These are phyloP conservation scores for Callyntrura guangdongensis DNA, from an alignment of 2,888 invertebrate genomes.

Conservation along the genomic window DNA sequence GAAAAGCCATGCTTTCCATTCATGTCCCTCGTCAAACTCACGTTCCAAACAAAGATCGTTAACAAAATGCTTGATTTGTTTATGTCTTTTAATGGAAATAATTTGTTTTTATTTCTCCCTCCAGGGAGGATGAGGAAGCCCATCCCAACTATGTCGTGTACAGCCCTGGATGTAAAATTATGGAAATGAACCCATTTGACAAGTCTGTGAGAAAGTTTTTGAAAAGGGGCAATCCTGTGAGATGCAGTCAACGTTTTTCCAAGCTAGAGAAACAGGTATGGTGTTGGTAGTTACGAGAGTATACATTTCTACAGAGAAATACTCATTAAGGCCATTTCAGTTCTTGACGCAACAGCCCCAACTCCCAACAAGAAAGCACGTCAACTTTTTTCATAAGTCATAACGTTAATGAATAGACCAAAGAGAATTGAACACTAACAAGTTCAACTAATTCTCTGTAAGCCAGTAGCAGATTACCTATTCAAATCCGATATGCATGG, in stretches of 20 bases:
- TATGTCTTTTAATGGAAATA: neutral
- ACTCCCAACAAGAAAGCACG: too few species aligned
- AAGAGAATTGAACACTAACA: neutral
- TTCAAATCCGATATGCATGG: too few species aligned
- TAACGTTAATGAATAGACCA: too few species aligned
- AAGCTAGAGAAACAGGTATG: constrained; percentile 62
- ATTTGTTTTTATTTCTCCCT: constrained; percentile 5
- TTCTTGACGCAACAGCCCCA: too few species aligned
- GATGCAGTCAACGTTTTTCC: constrained; percentile 68
- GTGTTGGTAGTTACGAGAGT: too few species aligned
- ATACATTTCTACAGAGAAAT: too few species aligned
- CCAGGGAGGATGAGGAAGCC: constrained; percentile 57
- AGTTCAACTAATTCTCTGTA: neutral
- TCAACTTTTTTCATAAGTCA: too few species aligned
- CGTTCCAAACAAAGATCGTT: neutral
- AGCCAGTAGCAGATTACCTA: neutral
- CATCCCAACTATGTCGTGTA: constrained; percentile 79
- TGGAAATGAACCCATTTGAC: constrained; percentile 83
- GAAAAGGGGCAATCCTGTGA: constrained; percentile 54
- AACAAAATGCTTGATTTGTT: neutral
- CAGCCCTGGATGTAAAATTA: constrained; percentile 79
- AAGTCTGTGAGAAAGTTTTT: constrained; percentile 77
- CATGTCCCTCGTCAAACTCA: too few species aligned
- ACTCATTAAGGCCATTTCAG: too few species aligned
- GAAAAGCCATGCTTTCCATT: too few species aligned